Conservation (phyloP, 2,888 invertebrate genomes). For the Poecilobothrus nobilitatus region DNA sequence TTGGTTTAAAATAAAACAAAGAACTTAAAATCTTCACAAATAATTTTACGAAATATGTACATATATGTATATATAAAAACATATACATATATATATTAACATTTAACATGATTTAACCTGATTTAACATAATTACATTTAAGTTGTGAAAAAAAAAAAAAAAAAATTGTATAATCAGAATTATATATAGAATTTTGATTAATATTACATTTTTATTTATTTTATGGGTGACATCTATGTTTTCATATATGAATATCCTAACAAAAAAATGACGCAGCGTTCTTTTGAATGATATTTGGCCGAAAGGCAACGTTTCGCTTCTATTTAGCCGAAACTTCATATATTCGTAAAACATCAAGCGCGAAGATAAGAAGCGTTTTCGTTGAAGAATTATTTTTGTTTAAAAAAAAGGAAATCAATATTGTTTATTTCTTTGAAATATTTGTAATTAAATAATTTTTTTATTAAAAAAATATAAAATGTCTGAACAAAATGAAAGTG, state of each 20-base stretch:
- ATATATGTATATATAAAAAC: no score
- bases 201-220: not conserved
- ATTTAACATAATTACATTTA: no score
- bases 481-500: not conserved
- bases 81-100: no score
- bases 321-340: constrained; percentile 4
- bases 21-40: no score
- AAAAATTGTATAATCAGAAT: no score
- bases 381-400: not conserved
- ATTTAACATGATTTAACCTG: no score
- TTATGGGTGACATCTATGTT: not conserved
- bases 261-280: not conserved
- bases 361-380: constrained; percentile 6
- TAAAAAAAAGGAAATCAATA: not conserved
- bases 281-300: not conserved
- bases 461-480: not conserved
- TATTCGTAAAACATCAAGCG: constrained; percentile 6
- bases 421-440: not conserved
- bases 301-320: constrained; percentile 1
- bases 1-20: no score
- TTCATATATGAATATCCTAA: not conserved
- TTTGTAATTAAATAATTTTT: not conserved
- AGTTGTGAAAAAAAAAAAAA: no score
- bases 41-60: no score
- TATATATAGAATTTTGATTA: no score